phyloP scores from a whole-genome alignment of 37 sponge, comb jelly and placozoan genomes.

The Theonella swinhoei region DNA sequence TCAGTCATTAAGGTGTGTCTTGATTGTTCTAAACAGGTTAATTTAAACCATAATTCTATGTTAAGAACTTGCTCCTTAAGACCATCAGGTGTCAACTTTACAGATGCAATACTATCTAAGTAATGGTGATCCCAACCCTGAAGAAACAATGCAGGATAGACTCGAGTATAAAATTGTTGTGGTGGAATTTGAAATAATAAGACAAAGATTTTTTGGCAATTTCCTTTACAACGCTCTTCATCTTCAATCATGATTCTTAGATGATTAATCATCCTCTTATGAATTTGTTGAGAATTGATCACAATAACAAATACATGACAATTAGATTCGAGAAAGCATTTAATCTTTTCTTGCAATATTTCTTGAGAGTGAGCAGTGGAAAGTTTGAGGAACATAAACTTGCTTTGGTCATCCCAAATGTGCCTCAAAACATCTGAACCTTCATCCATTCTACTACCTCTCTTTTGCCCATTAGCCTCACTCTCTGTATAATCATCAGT shows the following conservation, averaged over 20 bases:
- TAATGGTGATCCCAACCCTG: slow-evolving; percentile 77
- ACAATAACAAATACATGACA: neutral
- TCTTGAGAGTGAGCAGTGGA: slow-evolving; percentile 14
- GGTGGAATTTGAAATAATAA: slow-evolving; percentile 70
- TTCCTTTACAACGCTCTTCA: slow-evolving; percentile 2
- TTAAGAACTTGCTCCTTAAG: neutral
- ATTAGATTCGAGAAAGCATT: slow-evolving; percentile 5
- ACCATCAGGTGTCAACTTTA: neutral
- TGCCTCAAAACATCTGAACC: neutral
- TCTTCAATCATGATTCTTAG: slow-evolving; percentile 69
- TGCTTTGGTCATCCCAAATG: neutral
- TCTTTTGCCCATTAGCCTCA: too few species aligned
- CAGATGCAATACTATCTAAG: slow-evolving; percentile 39
- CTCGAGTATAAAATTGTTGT: slow-evolving; percentile 35
- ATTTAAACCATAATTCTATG: slow-evolving; percentile 15
- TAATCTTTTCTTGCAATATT: neutral
- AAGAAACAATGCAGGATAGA: slow-evolving; percentile 74
- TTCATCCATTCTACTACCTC: too few species aligned
- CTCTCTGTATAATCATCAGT: too few species aligned
- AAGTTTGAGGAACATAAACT: slow-evolving; percentile 32
- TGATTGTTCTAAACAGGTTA: slow-evolving; percentile 2
- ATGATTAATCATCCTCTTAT: slow-evolving; percentile 46
- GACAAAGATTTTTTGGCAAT: slow-evolving; percentile 21
- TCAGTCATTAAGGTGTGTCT: neutral
- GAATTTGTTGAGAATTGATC: slow-evolving; percentile 11